Evolutionary conservation across 1,140 invertebrate genomes (phyloP).

Genomic region (honey bee (Apis mellifera)): DNA sequence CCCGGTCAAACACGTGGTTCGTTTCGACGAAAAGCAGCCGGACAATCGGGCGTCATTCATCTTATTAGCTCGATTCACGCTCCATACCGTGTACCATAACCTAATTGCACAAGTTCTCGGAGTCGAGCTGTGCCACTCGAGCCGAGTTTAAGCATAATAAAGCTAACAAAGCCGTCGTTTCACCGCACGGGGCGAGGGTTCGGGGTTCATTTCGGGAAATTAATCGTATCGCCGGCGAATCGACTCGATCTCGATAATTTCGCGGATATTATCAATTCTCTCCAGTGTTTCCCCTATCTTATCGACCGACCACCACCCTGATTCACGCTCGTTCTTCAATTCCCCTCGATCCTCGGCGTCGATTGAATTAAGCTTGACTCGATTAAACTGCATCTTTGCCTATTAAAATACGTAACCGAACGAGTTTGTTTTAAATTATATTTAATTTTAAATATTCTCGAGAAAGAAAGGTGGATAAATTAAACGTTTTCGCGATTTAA

Average conservation of each 20-base stretch:
- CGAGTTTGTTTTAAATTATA: too few relatives aligned
- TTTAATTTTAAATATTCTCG: too few relatives aligned
- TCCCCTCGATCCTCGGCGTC: conserved; percentile 35
- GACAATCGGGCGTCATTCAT: conserved; percentile 46
- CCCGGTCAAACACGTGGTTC: conserved; percentile 1
- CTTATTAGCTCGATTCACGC: conserved; percentile 57
- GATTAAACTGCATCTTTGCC: conserved; percentile 57
- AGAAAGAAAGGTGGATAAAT: neutral
- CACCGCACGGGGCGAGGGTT: neutral
- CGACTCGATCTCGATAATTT: neutral
- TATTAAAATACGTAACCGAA: conserved; percentile 15
- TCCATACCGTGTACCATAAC: conserved; percentile 27
- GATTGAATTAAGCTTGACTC: conserved; percentile 58
- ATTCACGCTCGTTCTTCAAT: conserved; percentile 52
- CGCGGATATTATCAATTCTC: neutral
- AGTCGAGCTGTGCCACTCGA: neutral
- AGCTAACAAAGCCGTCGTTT: neutral
- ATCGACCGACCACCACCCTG: conserved; percentile 45
- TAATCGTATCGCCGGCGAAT: neutral
- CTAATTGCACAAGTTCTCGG: conserved; percentile 38
- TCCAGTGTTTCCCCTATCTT: neutral
- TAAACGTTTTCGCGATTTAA: neutral
- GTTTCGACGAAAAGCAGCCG: conserved; percentile 37
- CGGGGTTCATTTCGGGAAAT: conserved; percentile 14
- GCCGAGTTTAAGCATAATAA: conserved; percentile 30